Evolutionary conservation across 2,113 vertebrate species (phyloP), one percentile per base, ranked within the genome.

Genomic region (Symphodus melops): DNA sequence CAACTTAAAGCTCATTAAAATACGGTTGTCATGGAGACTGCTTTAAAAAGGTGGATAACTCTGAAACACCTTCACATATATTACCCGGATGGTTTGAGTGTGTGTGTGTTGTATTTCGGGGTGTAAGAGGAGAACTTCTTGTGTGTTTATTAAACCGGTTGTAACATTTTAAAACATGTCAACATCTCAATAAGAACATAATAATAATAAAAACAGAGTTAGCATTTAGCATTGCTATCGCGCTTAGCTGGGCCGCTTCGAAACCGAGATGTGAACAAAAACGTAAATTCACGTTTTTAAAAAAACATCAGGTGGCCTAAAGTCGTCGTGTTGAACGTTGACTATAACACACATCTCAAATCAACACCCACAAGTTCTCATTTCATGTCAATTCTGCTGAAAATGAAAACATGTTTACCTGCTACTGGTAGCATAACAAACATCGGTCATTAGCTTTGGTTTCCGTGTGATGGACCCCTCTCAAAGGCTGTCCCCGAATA

Each of bases 361-460:
- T 12, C 2, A 0, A 0, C 4, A 3, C 3, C 2, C 2, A 1
- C 0, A 9, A 5, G 4, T 5, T 8, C 0, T 4, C 0, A 17
- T 17, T 36, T 9, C 3, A 5, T 19, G 9, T 42, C 25, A 67
- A 72, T 36, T 1, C 23, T 0, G 5, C 1, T 1, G 0, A 55
- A 58, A 64, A 72, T 33, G 12, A 1, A 21, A n/a, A 25, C 16
- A 2, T n/a, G 9, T 67, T 93, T 92, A 93, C 92, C 92, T 92
- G 82, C 85, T 82, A 81, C 53, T 59, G 62, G 71, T 77, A 86
- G 80, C 86, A 91, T 86, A 92, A 92, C 89, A 93, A 92, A 90
- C 92, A 92, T 93, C 88, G 83, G 87, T 71, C 72, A 72, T 68
- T 48, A 66, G 60, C 82, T 78, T 55, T 72, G 44, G 75, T 75